phyloP scores from a whole-genome alignment of 1,140 invertebrate species.

The Drosophila takahashii region DNA sequence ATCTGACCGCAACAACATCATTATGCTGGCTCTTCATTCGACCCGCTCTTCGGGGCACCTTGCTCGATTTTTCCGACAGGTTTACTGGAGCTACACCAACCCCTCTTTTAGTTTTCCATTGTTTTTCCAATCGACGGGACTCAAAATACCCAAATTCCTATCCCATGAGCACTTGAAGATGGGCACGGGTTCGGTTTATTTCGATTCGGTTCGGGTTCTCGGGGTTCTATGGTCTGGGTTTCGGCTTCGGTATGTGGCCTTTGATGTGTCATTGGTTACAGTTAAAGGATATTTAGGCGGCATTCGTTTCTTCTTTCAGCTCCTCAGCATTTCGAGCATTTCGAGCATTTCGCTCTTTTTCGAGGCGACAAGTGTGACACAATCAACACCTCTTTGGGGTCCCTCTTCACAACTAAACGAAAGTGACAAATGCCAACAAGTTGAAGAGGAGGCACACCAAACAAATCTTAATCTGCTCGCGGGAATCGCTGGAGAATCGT shows the following conservation, averaged over 20 bases:
- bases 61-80: conserved; percentile 32
- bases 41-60: conserved; percentile 15
- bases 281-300: conserved; percentile 81
- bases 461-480: conserved; percentile 60
- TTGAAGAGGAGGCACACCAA: conserved; percentile 53
- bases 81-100: conserved; percentile 1
- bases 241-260: conserved; percentile 27
- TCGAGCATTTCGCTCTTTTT: conserved; percentile 3
- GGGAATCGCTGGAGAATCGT: conserved; percentile 17
- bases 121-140: conserved; percentile 7
- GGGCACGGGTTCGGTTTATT: conserved; percentile 49
- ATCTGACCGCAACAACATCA: conserved; percentile 44
- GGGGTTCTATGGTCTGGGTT: conserved; percentile 3
- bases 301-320: conserved; percentile 52
- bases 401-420: conserved; percentile 75
- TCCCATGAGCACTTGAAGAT: conserved; percentile 50
- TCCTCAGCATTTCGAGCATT: conserved; percentile 14
- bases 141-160: conserved; percentile 27
- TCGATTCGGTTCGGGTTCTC: conserved; percentile 16
- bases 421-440: conserved; percentile 76
- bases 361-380: conserved; percentile 76
- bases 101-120: conserved; percentile 2
- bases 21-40: conserved; percentile 28
- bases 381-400: conserved; percentile 75
- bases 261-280: conserved; percentile 81